A percentile compares a stretch with the other conserved stretches of the same genome.
These are phyloP conservation scores for Dipodomys merriami DNA, from an alignment of 2,113 vertebrate genomes.

Conservation along the genomic window DNA sequence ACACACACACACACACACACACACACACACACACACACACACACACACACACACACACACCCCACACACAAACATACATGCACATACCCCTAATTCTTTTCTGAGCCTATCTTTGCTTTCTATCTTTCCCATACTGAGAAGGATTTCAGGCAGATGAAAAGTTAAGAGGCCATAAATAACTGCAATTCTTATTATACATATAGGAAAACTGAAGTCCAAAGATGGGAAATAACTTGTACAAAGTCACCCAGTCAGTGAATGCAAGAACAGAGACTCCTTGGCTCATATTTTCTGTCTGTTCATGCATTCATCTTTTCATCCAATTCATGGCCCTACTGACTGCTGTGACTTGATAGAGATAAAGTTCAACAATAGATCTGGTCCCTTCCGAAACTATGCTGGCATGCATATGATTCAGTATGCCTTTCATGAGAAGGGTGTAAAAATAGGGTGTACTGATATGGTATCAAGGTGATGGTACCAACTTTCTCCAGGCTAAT, in stretches of 20 bases:
- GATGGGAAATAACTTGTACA: background rate
- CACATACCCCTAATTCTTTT: background rate
- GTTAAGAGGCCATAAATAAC: background rate
- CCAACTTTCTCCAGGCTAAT: background rate
- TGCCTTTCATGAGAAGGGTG: rapidly evolving
- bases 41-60: too few species aligned
- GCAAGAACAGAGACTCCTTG: background rate
- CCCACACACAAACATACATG: too few species aligned
- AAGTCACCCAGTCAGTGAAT: background rate
- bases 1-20: too few species aligned
- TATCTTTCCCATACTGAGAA: background rate
- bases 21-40: too few species aligned
- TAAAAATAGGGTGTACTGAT: too few species aligned
- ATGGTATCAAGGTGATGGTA: background rate
- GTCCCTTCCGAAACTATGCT: background rate
- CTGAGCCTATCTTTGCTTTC: background rate
- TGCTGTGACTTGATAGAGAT: background rate
- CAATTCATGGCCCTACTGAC: too few species aligned
- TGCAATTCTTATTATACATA: background rate
- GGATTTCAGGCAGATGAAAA: background rate
- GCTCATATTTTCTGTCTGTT: background rate
- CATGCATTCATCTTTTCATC: background rate
- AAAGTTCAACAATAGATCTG: background rate
- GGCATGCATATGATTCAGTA: background rate
- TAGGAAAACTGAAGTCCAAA: background rate